Percentiles rank a stretch among this genome's conserved stretches.
These are phyloP conservation scores for Trigoniulus corallinus DNA, from an alignment of 1,140 invertebrate species.

Conservation along the genomic window DNA sequence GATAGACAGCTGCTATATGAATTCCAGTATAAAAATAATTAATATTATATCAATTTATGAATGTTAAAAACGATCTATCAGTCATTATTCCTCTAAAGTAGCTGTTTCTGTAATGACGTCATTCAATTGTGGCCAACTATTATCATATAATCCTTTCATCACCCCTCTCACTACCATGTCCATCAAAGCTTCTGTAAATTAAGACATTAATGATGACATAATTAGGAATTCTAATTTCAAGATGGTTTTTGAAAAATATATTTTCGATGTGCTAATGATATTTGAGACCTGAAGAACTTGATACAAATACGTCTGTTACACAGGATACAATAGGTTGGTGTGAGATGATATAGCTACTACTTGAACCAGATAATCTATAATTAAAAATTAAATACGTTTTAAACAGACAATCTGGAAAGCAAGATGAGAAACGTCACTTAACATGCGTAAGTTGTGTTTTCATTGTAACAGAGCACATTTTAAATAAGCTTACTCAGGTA, in stretches of 20 bases:
- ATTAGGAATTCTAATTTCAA: not conserved
- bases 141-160: not conserved
- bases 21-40: too few relatives aligned
- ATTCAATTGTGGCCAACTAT: not conserved
- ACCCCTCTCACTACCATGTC: not conserved
- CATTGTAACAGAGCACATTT: not conserved
- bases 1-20: too few relatives aligned
- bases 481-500: not conserved
- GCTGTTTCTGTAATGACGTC: too few relatives aligned
- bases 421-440: too few relatives aligned
- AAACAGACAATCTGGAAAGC: too few relatives aligned
- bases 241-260: not conserved
- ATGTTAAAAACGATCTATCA: too few relatives aligned
- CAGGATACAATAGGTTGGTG: not conserved
- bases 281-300: too few relatives aligned
- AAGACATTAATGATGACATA: not conserved
- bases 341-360: not conserved
- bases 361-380: not conserved
- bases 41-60: too few relatives aligned
- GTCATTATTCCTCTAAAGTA: too few relatives aligned
- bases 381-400: not conserved
- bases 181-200: not conserved
- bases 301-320: not conserved
- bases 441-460: not conserved
- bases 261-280: not conserved